Evolutionary conservation across 1,140 invertebrate species (phyloP).

Genomic region (Drosophila kurseongensis): DNA sequence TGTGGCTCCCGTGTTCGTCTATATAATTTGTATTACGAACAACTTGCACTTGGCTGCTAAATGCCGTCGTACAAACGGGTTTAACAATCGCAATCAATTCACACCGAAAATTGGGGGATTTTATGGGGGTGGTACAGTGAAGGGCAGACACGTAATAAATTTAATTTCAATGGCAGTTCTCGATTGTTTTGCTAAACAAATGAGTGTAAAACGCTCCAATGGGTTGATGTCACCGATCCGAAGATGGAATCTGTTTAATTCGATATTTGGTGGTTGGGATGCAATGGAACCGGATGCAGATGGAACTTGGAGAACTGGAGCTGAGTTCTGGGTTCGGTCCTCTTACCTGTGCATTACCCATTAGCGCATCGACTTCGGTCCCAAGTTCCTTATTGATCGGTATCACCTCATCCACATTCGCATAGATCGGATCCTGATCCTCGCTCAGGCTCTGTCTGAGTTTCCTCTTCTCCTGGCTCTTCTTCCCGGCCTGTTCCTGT

Average conservation of each 20-base stretch:
- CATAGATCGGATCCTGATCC: constrained; percentile 58
- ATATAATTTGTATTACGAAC: constrained; percentile 35
- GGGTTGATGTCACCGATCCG: constrained; percentile 29
- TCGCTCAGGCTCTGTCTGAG: constrained; percentile 35
- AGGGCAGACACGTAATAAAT: constrained; percentile 64
- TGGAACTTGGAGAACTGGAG: constrained; percentile 29
- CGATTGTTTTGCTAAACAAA: constrained; percentile 41
- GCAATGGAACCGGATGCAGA: constrained; percentile 36
- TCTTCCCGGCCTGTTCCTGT: constrained; percentile 12
- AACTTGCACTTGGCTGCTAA: constrained; percentile 76
- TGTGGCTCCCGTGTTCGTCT: constrained; percentile 5
- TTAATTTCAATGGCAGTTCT: constrained; percentile 51
- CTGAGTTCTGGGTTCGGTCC: constrained; percentile 18
- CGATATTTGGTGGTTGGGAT: constrained; percentile 31
- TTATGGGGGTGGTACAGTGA: constrained; percentile 6
- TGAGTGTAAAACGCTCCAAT: constrained; percentile 28
- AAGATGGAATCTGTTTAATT: constrained; percentile 23
- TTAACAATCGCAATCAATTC: constrained; percentile 58
- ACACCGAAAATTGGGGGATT: constrained; percentile 22
- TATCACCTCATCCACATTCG: constrained; percentile 55
- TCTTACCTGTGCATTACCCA: constrained; percentile 76
- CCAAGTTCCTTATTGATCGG: constrained; percentile 19
- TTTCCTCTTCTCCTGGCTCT: constrained; percentile 9
- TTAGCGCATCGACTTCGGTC: constrained; percentile 60
- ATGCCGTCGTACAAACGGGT: constrained; percentile 58